Evolutionary conservation across 2,888 invertebrate species (phyloP), one percentile per base, ranked within the genome.

Genomic region (Ditylenchus weischeri): DNA sequence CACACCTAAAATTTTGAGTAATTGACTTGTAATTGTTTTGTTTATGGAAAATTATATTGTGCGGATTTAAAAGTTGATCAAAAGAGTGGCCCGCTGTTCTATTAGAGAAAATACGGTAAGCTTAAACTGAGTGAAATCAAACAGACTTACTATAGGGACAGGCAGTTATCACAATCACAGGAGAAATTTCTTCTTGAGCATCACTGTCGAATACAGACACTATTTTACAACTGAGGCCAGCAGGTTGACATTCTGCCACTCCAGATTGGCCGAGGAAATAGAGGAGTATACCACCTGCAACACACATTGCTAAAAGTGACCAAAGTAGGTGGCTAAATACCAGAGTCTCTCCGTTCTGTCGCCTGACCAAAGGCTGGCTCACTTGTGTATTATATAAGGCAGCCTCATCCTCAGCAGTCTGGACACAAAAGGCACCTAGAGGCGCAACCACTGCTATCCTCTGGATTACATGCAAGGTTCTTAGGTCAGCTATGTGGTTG

Each of bases 281-380:
- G 81, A 79, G 6, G 81, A 78, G 61, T 81, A 79, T 57, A 81
- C 69, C 15, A 81, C 73, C 79, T 78, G 68, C 10, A 75, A 29
- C 0, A 49, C 11, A 43, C 18, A 18, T 19, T 29, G 29, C 29
- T 29, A 29, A 5, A 49, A 1, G 13, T 38, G n/a, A 29, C 29
- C 5, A 29, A 4, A 29, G 5, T 5, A 29, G 5, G 29, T 29
- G 5, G 29, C 29, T 29, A 29, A 4, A 29, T 29, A 54, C 54
- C 54, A 54, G n/a, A 54, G n/a, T 54, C n/a, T 54, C 54, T 11
- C 54, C 54, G 10, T 18, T 54, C n/a, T 21, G 15, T 21, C 23
- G 29, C n/a, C 29, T 54, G 15, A 54, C 54, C 43, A 43, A 43
- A 10, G 43, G 43, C 43, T 43, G 43, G 43, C 8, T 15, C 8